These are phyloP conservation scores for Ancistrus triradiatus DNA, from an alignment of 2,113 vertebrate genomes.

Conservation along the genomic window DNA sequence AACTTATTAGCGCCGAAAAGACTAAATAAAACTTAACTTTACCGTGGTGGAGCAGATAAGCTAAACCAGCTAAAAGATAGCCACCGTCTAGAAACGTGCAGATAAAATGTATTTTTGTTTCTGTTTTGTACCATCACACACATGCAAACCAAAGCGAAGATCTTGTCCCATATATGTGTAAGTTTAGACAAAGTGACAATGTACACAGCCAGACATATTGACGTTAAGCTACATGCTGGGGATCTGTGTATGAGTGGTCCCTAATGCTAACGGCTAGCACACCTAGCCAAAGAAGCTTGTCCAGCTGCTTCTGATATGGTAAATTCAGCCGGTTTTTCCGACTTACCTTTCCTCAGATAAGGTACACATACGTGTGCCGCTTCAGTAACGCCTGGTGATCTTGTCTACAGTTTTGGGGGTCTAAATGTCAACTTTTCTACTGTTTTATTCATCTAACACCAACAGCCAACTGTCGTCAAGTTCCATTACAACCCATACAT, in stretches of 20 bases:
- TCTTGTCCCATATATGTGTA: neutral
- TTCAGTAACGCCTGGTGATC: constrained; percentile 49
- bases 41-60: too few relatives aligned
- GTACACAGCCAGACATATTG: too few relatives aligned
- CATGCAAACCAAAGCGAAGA: too few relatives aligned
- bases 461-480: constrained; percentile 69
- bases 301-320: constrained; percentile 34
- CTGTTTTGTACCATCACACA: too few relatives aligned
- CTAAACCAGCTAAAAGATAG: too few relatives aligned
- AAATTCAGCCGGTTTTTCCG: constrained; percentile 48
- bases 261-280: constrained; percentile 22
- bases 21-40: too few relatives aligned
- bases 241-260: constrained; percentile 5
- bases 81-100: too few relatives aligned
- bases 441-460: constrained; percentile 61
- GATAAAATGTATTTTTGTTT: too few relatives aligned
- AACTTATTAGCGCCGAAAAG: too few relatives aligned
- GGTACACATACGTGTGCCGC: constrained; percentile 54
- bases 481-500: constrained; percentile 53
- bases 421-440: constrained; percentile 65
- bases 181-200: neutral
- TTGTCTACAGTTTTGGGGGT: constrained; percentile 47
- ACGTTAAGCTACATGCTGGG: neutral
- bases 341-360: constrained; percentile 71
- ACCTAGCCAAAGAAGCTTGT: constrained; percentile 33